Conservation (phyloP, 2,888 invertebrate species). For the Hypolimnas misippus region DNA sequence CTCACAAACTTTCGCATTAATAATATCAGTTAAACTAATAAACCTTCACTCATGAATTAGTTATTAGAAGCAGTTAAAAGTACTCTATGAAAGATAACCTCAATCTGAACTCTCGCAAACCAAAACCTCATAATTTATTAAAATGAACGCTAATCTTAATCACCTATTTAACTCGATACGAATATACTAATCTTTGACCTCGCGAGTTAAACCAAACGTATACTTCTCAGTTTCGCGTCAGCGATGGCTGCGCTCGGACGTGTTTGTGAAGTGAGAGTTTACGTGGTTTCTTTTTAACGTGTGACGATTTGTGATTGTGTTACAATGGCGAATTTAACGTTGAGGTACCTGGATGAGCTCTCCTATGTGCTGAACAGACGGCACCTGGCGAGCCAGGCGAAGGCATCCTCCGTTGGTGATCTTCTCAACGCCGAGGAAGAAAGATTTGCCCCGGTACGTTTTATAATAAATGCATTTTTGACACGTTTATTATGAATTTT, state of each 20-base stretch:
- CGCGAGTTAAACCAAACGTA: slow-evolving; percentile 38
- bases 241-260: slow-evolving; percentile 56
- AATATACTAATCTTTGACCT: slow-evolving; percentile 48
- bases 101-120: slow-evolving; percentile 3
- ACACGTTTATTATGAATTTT: slow-evolving; percentile 24
- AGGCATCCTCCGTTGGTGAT: slow-evolving; percentile 80
- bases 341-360: slow-evolving; percentile 80
- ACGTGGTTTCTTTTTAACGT: slow-evolving; percentile 52
- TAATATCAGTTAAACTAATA: too few relatives aligned
- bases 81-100: background rate
- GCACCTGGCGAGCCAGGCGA: slow-evolving; percentile 70
- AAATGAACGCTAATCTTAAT: slow-evolving; percentile 6
- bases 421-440: slow-evolving; percentile 77
- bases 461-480: slow-evolving; percentile 9
- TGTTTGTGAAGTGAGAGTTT: slow-evolving; percentile 49
- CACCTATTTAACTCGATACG: slow-evolving; percentile 10
- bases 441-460: slow-evolving; percentile 69
- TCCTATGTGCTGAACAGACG: slow-evolving; percentile 77
- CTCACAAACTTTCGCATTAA: too few relatives aligned
- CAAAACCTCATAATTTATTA: slow-evolving; percentile 8
- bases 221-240: slow-evolving; percentile 54
- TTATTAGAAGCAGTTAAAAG: background rate
- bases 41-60: background rate
- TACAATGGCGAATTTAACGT: slow-evolving; percentile 75
- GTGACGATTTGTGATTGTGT: slow-evolving; percentile 30